Evolutionary conservation across 2,888 invertebrate species (phyloP), one percentile per base, ranked within the genome.

Genomic region (Osmoderma eremita): DNA sequence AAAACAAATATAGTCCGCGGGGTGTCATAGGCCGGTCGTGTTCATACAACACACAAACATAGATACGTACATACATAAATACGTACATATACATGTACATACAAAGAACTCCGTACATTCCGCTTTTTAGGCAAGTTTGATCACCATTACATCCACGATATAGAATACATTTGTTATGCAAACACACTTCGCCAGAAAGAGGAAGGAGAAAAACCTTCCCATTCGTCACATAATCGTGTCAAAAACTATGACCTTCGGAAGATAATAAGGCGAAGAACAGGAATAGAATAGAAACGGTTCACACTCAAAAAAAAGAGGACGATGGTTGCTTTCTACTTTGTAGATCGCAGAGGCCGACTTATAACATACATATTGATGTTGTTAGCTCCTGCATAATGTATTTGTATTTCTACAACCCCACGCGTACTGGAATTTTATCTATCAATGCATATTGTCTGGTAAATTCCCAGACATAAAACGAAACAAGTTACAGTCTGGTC

Each of bases 91-190:
- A 45, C 49, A 18, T 10, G 10, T 5, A 5, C 6, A 30, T 30
- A 30, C 10, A 30, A 30, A 30, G 30, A 30, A 5, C 30, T 10
- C 8, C 30, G 30, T 30, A 30, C 30, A 30, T 10, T 30, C 30
- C 30, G 6, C 8, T 30, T 30, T 30, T 30, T 30, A 5, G 30
- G 30, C 53, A 8, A 12, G 53, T 38, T 53, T 36, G 38, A 36
- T 18, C 53, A 38, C 38, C 53, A 53, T 53, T 53, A 38, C 53
- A 53, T 53, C 36, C 36, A 17, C 39, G 53, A 38, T 53, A 53
- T 38, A 53, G 53, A 53, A 53, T 38, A 53, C 53, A 53, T 53
- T 10, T 53, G 38, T 53, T 53, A 53, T 53, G 53, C 53, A 53
- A 53, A 53, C 53, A 53, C 38, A 39, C 53, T 30, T 30, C 30